A percentile compares a stretch with the other conserved stretches of the same genome.
phyloP scores from a whole-genome alignment of 2,797 vertebrate genomes.

The Emydoidea blandingii region DNA sequence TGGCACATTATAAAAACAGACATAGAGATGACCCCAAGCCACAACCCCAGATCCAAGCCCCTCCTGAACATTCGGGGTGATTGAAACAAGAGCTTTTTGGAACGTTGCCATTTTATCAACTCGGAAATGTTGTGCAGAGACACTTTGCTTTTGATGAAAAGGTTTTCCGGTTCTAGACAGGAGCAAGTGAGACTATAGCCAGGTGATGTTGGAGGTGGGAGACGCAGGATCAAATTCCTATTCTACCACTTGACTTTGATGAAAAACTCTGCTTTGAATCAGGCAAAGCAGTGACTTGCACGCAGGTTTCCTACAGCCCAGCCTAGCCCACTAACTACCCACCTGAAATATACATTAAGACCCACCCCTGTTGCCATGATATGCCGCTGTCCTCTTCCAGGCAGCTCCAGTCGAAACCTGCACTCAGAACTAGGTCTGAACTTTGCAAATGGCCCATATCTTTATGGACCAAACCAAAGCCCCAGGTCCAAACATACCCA shows the following conservation, averaged over 20 bases:
- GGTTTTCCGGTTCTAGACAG: background rate
- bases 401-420: background rate
- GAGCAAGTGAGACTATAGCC: background rate
- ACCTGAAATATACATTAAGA: background rate
- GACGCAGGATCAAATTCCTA: background rate
- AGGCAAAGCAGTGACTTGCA: background rate
- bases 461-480: fast-evolving
- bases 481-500: background rate
- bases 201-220: background rate
- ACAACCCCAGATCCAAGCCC: background rate
- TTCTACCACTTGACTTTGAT: background rate
- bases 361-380: background rate
- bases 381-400: background rate
- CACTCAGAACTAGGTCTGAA: background rate
- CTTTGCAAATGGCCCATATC: background rate
- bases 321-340: background rate
- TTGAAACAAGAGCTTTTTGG: background rate
- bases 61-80: background rate
- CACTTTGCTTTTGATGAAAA: background rate
- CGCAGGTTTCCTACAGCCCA: background rate
- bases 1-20: background rate
- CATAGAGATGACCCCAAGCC: background rate
- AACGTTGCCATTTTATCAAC: background rate
- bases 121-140: background rate
- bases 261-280: background rate